Percentiles rank a stretch among this genome's conserved stretches.
Conservation (phyloP, 2,888 invertebrate genomes). For the Drosophila prostipennis region DNA sequence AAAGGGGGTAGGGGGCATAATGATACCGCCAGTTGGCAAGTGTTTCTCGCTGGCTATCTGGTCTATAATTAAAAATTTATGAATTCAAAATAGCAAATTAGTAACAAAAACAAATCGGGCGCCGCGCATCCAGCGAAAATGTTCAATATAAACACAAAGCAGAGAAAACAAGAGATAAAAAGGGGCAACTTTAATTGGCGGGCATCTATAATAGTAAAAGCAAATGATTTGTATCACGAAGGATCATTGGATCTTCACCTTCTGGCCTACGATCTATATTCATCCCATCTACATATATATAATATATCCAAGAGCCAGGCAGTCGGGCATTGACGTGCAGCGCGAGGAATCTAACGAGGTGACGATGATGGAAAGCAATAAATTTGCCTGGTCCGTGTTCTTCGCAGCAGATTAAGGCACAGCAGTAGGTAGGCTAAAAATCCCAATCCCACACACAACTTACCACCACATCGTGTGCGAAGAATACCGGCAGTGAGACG, state of each 20-base stretch:
- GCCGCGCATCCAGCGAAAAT: conserved; percentile 37
- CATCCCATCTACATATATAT: background rate
- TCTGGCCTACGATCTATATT: conserved; percentile 25
- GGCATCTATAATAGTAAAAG: conserved; percentile 20
- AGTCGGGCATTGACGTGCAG: conserved; percentile 50
- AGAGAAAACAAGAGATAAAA: conserved; percentile 32
- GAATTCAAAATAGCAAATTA: conserved; percentile 72
- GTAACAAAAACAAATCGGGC: conserved; percentile 66
- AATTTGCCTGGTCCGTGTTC: conserved; percentile 75
- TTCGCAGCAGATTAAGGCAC: conserved; percentile 72
- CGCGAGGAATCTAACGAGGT: conserved; percentile 76
- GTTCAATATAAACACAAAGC: conserved; percentile 57
- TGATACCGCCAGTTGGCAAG: conserved; percentile 44
- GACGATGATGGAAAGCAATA: conserved; percentile 81
- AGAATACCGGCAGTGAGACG: conserved; percentile 89
- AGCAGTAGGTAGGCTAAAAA: too few species aligned
- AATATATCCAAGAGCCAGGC: conserved; percentile 1
- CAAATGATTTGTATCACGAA: conserved; percentile 37
- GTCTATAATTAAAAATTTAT: conserved; percentile 75
- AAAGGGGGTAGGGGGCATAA: background rate
- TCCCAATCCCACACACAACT: too few species aligned
- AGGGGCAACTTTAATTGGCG: conserved; percentile 47
- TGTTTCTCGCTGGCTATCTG: conserved; percentile 50
- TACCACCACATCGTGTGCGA: conserved; percentile 89
- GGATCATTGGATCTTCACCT: conserved; percentile 18